A percentile compares a stretch with the other conserved stretches of the same genome.
phyloP scores from a whole-genome alignment of 2,797 vertebrate genomes.

The Notolepis coatsorum region DNA sequence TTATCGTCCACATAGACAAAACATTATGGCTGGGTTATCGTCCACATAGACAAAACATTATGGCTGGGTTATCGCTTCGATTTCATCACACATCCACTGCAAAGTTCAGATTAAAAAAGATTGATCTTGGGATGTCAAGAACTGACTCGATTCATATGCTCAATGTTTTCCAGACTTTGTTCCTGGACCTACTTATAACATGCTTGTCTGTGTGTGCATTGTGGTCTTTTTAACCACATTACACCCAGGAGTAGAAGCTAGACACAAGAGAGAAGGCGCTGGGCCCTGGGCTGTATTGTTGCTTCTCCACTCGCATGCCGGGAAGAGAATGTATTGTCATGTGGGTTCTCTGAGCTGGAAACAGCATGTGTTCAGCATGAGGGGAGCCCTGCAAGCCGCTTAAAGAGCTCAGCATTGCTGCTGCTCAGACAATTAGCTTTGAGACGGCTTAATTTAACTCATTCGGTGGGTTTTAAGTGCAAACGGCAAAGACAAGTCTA shows the following conservation, averaged over 20 bases:
- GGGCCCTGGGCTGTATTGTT: conserved; percentile 5
- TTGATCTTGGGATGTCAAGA: no score
- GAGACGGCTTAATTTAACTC: conserved; percentile 11
- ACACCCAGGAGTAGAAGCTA: neutral
- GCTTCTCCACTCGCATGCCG: conserved; percentile 6
- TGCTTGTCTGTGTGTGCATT: neutral
- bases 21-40: no score
- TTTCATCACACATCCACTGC: no score
- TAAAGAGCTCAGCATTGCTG: conserved; percentile 20
- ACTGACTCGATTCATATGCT: no score
- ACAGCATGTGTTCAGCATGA: conserved; percentile 28
- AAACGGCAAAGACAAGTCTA: neutral
- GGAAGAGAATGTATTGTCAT: conserved; percentile 32
- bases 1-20: no score
- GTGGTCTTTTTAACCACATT: neutral
- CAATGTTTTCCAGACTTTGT: no score
- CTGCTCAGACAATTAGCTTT: conserved; percentile 36
- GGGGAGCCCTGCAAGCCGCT: conserved; percentile 40
- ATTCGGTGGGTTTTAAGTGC: conserved; percentile 1
- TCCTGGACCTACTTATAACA: no score
- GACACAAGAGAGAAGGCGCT: neutral
- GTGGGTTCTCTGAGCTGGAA: conserved; percentile 38
- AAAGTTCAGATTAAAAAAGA: no score
- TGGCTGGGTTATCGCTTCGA: no score
- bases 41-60: no score